Percentiles rank a stretch among this genome's conserved stretches.
These are phyloP conservation scores for Thryonomys swinderianus DNA, from an alignment of 2,113 vertebrate genomes.

Conservation along the genomic window DNA sequence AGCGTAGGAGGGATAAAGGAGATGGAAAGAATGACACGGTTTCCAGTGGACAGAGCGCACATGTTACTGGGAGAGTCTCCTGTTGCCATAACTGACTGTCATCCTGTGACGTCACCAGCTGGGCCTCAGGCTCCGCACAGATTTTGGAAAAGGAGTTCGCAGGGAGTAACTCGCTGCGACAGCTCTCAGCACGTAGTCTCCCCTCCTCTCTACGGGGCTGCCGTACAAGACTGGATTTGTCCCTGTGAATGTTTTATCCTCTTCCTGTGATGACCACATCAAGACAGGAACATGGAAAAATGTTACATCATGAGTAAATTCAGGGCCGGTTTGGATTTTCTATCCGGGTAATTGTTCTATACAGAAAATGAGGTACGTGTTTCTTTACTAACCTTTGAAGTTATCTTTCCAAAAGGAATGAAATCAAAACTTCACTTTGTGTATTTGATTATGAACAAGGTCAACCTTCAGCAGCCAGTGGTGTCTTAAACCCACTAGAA, in stretches of 20 bases:
- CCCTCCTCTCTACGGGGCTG: too few relatives aligned
- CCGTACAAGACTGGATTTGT: not conserved
- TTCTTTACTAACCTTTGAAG: not conserved
- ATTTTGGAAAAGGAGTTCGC: not conserved
- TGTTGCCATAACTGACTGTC: not conserved
- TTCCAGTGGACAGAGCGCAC: fast-evolving
- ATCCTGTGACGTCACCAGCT: fast-evolving
- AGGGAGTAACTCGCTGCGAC: not conserved
- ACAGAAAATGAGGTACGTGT: not conserved
- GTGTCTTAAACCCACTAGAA: not conserved
- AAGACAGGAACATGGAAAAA: not conserved
- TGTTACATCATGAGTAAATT: not conserved
- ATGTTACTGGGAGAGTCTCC: not conserved
- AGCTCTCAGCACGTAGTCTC: not conserved
- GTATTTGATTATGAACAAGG: not conserved
- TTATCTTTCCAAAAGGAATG: not conserved
- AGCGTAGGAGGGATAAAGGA: not conserved
- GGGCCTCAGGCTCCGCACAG: too few relatives aligned
- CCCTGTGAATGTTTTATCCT: not conserved
- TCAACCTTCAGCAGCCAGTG: not conserved
- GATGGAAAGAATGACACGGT: fast-evolving
- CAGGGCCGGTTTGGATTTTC: not conserved
- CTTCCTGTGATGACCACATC: not conserved
- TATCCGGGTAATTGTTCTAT: not conserved
- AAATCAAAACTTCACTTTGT: not conserved